Evolutionary conservation across 2,888 invertebrate species (phyloP).

Genomic region (Phorcus lineatus): DNA sequence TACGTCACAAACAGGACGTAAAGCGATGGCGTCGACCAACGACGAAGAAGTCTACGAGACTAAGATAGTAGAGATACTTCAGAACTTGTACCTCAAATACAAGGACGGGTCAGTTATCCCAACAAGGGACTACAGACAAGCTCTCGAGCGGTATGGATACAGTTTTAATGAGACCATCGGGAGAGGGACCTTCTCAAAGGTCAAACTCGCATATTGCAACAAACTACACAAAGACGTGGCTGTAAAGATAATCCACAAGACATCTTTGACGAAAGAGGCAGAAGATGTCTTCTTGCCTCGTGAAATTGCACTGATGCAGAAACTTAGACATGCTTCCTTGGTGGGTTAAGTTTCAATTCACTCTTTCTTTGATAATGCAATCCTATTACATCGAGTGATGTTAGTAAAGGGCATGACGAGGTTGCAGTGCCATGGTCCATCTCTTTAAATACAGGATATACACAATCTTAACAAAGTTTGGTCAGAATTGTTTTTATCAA

Average conservation of each 20-base stretch:
- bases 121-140: conserved; percentile 5
- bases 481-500: too few relatives aligned
- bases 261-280: conserved; percentile 16
- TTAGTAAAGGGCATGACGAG: too few relatives aligned
- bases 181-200: conserved; percentile 39
- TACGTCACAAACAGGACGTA: background rate
- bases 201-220: conserved; percentile 36
- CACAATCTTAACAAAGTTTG: too few relatives aligned
- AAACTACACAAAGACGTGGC: conserved; percentile 37
- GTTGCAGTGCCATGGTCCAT: too few relatives aligned
- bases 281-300: conserved; percentile 38
- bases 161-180: conserved; percentile 37
- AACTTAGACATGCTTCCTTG: conserved; percentile 38
- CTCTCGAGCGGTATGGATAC: conserved; percentile 38
- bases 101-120: conserved; percentile 37
- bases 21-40: background rate
- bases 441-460: too few relatives aligned
- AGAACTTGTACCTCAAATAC: background rate
- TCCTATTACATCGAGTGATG: too few relatives aligned
- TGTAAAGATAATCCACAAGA: conserved; percentile 43
- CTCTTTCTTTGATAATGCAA: too few relatives aligned
- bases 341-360: conserved; percentile 28
- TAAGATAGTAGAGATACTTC: conserved; percentile 5
- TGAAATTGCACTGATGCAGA: conserved; percentile 38
- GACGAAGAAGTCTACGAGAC: conserved; percentile 17